Base-by-base conservation (phyloP, 2,888 invertebrate genomes). In the Agriopis marginaria region DNA sequence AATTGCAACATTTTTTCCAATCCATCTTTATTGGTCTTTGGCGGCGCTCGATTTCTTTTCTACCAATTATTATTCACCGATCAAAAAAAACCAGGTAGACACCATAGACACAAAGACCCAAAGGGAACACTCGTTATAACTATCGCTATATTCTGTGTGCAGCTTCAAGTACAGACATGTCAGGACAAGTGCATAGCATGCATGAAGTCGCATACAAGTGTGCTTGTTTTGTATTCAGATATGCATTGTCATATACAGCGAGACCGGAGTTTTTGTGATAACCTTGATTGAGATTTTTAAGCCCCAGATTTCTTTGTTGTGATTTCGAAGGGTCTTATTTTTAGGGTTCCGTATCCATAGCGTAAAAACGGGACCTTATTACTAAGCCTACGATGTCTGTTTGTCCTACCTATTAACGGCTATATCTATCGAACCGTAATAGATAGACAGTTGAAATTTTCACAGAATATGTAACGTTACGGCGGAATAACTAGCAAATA, bases 151-250 rank as follows among this genome's bases (percentile, higher is more conserved):
- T 42, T 55, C 40, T 55, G 55, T 55, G 8, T 39, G 12, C 55
- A 44, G n/a, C 50, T 23, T 51, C 70, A 60, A 59, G 73, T 66
- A 32, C 11, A 59, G 23, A 68, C 70, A 68, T 53, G 73, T 73
- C 61, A 50, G 49, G 45, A 66, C 73, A 73, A 73, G 70, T 68
- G 63, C 55, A 60, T 32, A 32, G 32, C 49, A 44, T 11, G 60
- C 45, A 63, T 58, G 49, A 45, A 11, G 23, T 14, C n/a, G 17
- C 10, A 55, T 14, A 39, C 54, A 42, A 42, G 10, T 14, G 60
- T 64, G 42, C 39, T 32, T 59, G 54, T 44, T 67, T 62, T 62
- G 55, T 67, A 62, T 67, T 42, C 49, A 56, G 51, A 17, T n/a
- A 9, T 54, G 54, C 51, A 53, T 49, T 66, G 49, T 66, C 60